Evolutionary conservation across 2,888 invertebrate species (phyloP), one percentile per base, ranked within the genome.

Genomic region (Cephus rjabovi): DNA sequence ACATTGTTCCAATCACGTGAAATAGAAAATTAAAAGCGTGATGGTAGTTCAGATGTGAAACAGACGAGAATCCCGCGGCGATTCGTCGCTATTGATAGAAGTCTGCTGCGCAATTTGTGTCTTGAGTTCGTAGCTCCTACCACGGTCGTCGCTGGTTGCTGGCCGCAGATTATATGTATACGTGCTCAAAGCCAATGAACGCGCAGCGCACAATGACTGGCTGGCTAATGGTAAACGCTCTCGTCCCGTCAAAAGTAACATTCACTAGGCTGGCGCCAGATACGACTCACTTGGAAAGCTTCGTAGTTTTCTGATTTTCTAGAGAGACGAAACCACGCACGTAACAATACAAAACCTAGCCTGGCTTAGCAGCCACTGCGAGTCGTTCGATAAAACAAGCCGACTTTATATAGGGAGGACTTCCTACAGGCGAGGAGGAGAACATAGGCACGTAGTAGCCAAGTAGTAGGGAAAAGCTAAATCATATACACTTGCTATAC

Each of bases 1-100:
- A 97, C 97, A 97, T 97, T 82, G 90, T 91, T 88, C 83, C 83
- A 56, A 56, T 23, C 23, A 56, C 23, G 56, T 56, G 23, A 56
- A 56, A 56, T 56, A 56, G 23, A 15, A 56, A 56, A 56, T 56
- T 23, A 9, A 56, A 23, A 23, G 56, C 56, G 56, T 56, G 23
- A 56, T 56, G 9, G 9, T 56, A 1, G 23, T 23, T 56, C 23
- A 56, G 56, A 56, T 23, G 23, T 23, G 56, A 56, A 56, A 56
- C 56, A 56, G 56, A 56, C 23, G 56, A 56, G 56, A 56, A 56
- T 56, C 71, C 71, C 71, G 71, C 34, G 71, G 12, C 30, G 71
- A 30, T 71, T 31, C 12, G 71, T 71, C 71, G 30, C 71, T 71
- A 71, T 71, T 71, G 71, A 71, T 71, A 71, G 71, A 33, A 34